Base-by-base conservation (phyloP, 2,888 invertebrate genomes). In the Prosapia bicincta region DNA sequence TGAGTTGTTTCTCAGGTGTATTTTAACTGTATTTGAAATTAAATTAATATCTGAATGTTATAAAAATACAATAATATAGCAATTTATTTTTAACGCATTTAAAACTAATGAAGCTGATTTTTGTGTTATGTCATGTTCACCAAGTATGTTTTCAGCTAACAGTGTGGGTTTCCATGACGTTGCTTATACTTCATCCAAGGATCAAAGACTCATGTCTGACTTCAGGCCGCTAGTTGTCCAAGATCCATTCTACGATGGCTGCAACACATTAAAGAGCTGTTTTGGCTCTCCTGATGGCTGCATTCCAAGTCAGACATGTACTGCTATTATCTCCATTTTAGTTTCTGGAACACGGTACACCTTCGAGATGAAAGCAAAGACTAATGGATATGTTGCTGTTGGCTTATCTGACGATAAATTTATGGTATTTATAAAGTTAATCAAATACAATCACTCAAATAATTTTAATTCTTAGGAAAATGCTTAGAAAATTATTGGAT, bases 281-380 rank as follows among this genome's bases (percentile, higher is more conserved):
- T 95, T 95, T 82, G 95, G 96, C 0, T 87, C 90, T 0, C 93
- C 94, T 0, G 86, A 88, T 75, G 90, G 89, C 78, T 96, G 96
- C 83, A 83, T 92, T 0, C 84, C 85, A 1, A 85, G 85, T n/a
- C 89, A 90, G 80, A 88, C 90, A 80, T 97, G 97, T 84, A 86
- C 87, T 76, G 91, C 91, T 0, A 85, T 91, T 0, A 89, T 92
- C 0, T 89, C 94, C 0, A 88, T 93, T 3, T 83, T 84, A 2
- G 88, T 87, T 13, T 85, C 80, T 72, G 85, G 72, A 87, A 88
- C 5, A 88, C 77, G 78, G 9, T 90, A 76, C 84, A 85, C 71
- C 77, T 92, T 92, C 81, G 91, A 92, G 83, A 80, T 93, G 82
- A 88, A 89, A 82, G 88, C 89, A 0, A 81, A 80, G 66, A 78